Evolutionary conservation across 2,888 invertebrate genomes (phyloP).

Genomic region (Anaspis maculata): DNA sequence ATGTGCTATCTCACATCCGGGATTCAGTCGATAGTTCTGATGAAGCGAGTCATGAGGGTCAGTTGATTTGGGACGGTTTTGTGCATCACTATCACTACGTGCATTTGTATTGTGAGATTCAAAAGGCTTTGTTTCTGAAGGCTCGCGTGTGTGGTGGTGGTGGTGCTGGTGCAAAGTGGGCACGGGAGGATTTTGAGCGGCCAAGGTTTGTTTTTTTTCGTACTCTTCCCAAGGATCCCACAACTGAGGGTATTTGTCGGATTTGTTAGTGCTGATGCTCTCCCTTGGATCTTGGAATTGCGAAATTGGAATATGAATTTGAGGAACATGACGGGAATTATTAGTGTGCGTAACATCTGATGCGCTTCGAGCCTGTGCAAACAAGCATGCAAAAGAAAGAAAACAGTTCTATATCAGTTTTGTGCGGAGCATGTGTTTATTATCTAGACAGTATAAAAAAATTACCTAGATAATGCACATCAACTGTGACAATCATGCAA

Average conservation of each 20-base stretch:
- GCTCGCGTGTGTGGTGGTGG: too few species aligned
- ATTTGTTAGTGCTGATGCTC: conserved; percentile 8
- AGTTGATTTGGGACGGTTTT: neutral
- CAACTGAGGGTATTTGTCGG: conserved; percentile 36
- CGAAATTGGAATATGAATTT: conserved; percentile 6
- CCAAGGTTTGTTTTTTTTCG: conserved; percentile 29
- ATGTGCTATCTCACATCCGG: too few species aligned
- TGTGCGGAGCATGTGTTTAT: too few species aligned
- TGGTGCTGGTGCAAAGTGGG: neutral
- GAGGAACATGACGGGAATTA: conserved; percentile 16
- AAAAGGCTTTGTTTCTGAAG: conserved; percentile 21
- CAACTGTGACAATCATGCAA: conserved; percentile 14
- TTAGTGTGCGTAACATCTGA: conserved; percentile 22
- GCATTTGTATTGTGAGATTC: conserved; percentile 38
- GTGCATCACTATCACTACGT: conserved; percentile 21
- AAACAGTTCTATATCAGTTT: conserved; percentile 28
- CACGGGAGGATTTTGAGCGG: conserved; percentile 1
- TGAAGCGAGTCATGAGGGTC: too few species aligned
- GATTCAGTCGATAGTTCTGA: too few species aligned
- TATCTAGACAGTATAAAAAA: too few species aligned
- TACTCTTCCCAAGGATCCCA: conserved; percentile 73
- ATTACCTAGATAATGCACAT: conserved; percentile 19
- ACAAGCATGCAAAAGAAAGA: conserved; percentile 40
- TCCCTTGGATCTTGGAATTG: conserved; percentile 1
- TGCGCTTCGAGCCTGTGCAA: conserved; percentile 31